Evolutionary conservation across 2,113 vertebrate species (phyloP).

Genomic region (Nycticorax nycticorax): DNA sequence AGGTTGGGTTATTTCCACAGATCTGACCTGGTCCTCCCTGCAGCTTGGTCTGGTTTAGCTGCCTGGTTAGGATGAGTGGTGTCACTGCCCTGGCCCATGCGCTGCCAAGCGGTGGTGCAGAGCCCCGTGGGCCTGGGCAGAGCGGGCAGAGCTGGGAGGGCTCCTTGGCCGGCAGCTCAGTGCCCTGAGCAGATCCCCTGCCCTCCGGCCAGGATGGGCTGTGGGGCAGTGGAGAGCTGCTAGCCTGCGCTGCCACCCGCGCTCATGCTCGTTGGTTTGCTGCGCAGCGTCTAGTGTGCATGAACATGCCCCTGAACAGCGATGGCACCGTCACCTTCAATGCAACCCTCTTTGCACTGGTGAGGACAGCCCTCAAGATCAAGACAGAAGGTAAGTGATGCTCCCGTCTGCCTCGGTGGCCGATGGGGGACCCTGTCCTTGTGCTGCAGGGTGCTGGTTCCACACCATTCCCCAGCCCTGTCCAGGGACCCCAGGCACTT

Average conservation of each 20-base stretch:
- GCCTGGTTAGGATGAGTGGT: neutral
- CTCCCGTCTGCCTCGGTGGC: neutral
- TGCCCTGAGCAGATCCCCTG: neutral
- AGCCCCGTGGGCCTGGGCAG: neutral
- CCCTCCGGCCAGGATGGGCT: neutral
- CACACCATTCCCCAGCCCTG: accelerated
- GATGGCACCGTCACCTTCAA: constrained; percentile 98
- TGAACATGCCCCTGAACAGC: constrained; percentile 99
- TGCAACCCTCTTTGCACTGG: constrained; percentile 93
- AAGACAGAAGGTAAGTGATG: constrained; percentile 90
- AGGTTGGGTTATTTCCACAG: neutral
- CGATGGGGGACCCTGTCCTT: neutral
- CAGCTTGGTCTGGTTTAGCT: neutral
- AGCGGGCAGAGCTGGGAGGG: neutral
- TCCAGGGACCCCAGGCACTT: neutral
- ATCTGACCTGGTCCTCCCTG: neutral
- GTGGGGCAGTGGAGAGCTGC: neutral
- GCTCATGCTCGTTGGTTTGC: neutral
- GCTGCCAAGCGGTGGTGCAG: neutral
- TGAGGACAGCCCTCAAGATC: constrained; percentile 96
- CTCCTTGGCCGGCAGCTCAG: neutral
- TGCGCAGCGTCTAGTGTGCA: constrained; percentile 89
- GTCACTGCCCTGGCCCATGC: accelerated
- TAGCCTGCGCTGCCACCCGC: neutral
- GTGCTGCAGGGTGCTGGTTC: neutral